Conservation (phyloP, 2,888 invertebrate species). For the Cheilosia scutellata region DNA sequence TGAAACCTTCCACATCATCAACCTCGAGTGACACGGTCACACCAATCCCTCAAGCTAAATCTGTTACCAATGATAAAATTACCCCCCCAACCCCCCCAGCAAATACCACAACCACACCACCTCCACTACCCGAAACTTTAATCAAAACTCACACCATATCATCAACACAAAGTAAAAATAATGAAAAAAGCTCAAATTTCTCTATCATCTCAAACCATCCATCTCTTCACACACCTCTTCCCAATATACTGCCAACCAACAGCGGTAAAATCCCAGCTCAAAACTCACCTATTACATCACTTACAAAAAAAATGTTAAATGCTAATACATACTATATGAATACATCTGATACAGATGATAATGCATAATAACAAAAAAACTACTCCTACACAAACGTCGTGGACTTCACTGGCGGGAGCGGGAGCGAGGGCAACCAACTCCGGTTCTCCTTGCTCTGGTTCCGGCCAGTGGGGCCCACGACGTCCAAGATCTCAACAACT, state of each 20-base stretch:
- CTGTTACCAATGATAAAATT: too few species aligned
- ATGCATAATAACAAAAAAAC: too few species aligned
- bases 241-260: background rate
- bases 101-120: too few species aligned
- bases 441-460: background rate
- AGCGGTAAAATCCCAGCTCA: background rate
- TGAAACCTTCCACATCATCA: too few species aligned
- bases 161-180: background rate
- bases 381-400: too few species aligned
- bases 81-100: too few species aligned
- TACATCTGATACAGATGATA: too few species aligned
- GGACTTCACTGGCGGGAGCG: background rate
- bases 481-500: background rate
- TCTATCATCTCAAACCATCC: background rate
- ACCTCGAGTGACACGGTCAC: background rate
- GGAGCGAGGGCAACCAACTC: background rate
- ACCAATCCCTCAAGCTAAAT: too few species aligned
- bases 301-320: constrained; percentile 9
- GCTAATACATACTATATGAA: background rate
- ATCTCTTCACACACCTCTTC: background rate
- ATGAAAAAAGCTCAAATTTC: background rate
- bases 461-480: constrained; percentile 1
- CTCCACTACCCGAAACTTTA: background rate
- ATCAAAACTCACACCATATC: background rate
- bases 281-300: constrained; percentile 3